A percentile compares a stretch with the other conserved stretches of the same genome.
phyloP scores from a whole-genome alignment of 2,113 vertebrate genomes.

The Asarcornis scutulata region DNA sequence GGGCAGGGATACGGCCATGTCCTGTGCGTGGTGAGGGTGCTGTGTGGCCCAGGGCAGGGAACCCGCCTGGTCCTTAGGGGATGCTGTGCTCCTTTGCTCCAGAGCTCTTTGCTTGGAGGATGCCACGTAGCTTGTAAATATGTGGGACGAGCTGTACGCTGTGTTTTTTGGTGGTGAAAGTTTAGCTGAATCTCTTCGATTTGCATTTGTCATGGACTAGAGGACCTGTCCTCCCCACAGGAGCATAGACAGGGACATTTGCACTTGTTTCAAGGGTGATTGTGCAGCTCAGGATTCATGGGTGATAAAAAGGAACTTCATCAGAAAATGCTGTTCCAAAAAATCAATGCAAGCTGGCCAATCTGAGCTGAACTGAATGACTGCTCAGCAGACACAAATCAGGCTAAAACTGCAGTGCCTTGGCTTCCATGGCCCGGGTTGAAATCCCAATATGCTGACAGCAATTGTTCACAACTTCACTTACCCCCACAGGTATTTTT shows the following conservation, averaged over 20 bases:
- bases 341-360: not conserved
- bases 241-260: accelerated
- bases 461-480: not conserved
- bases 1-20: not conserved
- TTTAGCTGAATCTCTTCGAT: not conserved
- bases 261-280: not conserved
- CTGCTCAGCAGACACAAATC: not conserved
- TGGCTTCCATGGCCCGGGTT: not conserved
- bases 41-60: not conserved
- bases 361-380: not conserved
- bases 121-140: accelerated
- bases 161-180: not conserved
- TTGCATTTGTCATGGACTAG: accelerated
- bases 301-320: not conserved
- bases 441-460: not conserved
- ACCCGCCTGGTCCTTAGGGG: not conserved
- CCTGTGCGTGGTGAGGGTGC: not conserved
- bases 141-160: accelerated
- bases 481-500: not conserved
- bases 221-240: not conserved
- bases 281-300: not conserved
- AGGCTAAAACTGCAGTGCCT: not conserved
- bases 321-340: not conserved
- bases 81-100: not conserved
- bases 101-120: not conserved